Evolutionary conservation across 2,888 invertebrate species (phyloP).

Genomic region (Sthenelais limicola): DNA sequence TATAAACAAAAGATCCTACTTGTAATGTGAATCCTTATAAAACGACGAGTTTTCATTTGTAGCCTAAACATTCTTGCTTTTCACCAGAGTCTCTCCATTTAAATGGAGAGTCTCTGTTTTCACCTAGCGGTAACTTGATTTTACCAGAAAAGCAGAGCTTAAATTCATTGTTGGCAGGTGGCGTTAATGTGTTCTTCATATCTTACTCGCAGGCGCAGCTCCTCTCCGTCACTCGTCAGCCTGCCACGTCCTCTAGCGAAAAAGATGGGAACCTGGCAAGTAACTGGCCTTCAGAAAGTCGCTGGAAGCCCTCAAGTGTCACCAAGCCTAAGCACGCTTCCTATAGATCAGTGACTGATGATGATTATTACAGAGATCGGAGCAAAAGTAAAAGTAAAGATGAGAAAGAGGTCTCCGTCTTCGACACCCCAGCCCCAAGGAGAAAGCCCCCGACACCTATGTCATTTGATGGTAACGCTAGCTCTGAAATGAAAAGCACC

Average conservation of each 20-base stretch:
- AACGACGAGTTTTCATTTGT: too few relatives aligned
- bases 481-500: neutral
- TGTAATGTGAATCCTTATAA: too few relatives aligned
- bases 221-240: slow-evolving; percentile 18
- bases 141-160: too few relatives aligned
- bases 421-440: slow-evolving; percentile 66
- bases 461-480: slow-evolving; percentile 14
- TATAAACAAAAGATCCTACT: too few relatives aligned
- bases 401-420: slow-evolving; percentile 51
- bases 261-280: neutral
- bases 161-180: too few relatives aligned
- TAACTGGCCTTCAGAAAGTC: neutral
- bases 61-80: too few relatives aligned
- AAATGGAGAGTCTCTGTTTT: too few relatives aligned
- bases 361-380: slow-evolving; percentile 22
- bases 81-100: too few relatives aligned
- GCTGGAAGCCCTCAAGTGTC: slow-evolving; percentile 12
- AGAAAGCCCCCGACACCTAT: slow-evolving; percentile 61
- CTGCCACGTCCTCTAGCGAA: slow-evolving; percentile 8
- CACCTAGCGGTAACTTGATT: too few relatives aligned
- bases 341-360: too few relatives aligned
- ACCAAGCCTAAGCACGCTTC: slow-evolving; percentile 1
- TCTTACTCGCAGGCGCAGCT: neutral
- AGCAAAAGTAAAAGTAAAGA: neutral
- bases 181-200: too few relatives aligned